Conservation (phyloP, 2,113 vertebrate genomes). For the Grammomys surdaster region DNA sequence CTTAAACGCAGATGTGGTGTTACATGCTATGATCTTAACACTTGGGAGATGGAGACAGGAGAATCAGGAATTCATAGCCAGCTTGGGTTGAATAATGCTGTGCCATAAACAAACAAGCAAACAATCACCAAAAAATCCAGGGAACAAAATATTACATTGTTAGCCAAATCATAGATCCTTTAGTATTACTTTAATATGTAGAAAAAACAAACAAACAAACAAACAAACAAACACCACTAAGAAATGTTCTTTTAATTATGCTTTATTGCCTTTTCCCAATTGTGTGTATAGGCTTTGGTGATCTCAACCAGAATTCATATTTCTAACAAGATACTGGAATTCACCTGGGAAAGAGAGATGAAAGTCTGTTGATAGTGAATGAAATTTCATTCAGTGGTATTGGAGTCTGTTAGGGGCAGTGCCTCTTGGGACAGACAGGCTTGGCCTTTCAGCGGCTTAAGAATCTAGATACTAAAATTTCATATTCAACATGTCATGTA, state of each 20-base stretch:
- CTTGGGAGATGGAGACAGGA: not conserved
- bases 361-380: not conserved
- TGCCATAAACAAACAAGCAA: not conserved
- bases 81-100: not conserved
- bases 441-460: not conserved
- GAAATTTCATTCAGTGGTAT: not conserved
- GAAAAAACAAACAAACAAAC: not conserved
- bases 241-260: not conserved
- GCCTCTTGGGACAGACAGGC: not conserved
- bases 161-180: not conserved
- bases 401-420: not conserved
- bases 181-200: not conserved
- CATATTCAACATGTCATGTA: not conserved
- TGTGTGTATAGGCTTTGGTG: not conserved
- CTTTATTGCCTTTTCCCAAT: not conserved
- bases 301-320: not conserved
- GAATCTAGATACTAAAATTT: not conserved
- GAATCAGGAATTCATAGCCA: not conserved
- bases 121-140: not conserved
- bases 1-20: not conserved
- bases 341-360: conserved; percentile 2
- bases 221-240: not conserved
- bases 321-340: not conserved
- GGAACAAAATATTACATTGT: not conserved
- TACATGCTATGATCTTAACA: not conserved